Evolutionary conservation across 2,113 vertebrate genomes (phyloP).

Genomic region (Nestor notabilis): DNA sequence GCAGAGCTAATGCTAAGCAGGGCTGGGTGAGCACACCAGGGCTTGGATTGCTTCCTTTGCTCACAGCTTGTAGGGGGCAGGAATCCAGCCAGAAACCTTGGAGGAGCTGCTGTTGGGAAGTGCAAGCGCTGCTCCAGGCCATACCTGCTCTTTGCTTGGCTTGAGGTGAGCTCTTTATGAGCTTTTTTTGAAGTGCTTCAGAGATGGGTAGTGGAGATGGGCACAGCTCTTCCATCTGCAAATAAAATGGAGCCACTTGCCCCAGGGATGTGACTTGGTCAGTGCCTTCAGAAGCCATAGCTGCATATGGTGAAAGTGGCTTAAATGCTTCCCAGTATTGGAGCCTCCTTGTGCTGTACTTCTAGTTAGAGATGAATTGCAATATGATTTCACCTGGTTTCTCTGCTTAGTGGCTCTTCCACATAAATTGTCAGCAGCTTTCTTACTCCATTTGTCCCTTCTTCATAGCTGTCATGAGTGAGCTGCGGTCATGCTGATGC

Average conservation of each 20-base stretch:
- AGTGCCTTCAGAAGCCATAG: neutral
- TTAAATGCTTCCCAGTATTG: neutral
- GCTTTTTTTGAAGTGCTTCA: neutral
- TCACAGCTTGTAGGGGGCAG: rapidly evolving
- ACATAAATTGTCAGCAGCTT: neutral
- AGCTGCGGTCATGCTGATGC: neutral
- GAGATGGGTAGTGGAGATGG: neutral
- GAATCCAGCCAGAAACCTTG: neutral
- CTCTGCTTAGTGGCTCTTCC: neutral
- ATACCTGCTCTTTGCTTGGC: rapidly evolving
- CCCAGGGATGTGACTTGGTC: neutral
- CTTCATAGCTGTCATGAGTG: neutral
- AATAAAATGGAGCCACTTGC: neutral
- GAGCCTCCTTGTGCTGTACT: neutral
- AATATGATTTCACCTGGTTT: neutral
- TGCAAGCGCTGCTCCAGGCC: neutral
- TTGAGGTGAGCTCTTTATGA: neutral
- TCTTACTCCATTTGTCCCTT: neutral
- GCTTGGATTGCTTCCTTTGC: neutral
- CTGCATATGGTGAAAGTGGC: neutral
- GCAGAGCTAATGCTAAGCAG: neutral
- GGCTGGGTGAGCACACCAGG: neutral
- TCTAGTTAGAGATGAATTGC: neutral
- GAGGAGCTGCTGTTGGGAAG: neutral
- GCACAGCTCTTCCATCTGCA: neutral